phyloP scores from a whole-genome alignment of 2,888 invertebrate genomes.

The Cryptocheilus praepositus region DNA sequence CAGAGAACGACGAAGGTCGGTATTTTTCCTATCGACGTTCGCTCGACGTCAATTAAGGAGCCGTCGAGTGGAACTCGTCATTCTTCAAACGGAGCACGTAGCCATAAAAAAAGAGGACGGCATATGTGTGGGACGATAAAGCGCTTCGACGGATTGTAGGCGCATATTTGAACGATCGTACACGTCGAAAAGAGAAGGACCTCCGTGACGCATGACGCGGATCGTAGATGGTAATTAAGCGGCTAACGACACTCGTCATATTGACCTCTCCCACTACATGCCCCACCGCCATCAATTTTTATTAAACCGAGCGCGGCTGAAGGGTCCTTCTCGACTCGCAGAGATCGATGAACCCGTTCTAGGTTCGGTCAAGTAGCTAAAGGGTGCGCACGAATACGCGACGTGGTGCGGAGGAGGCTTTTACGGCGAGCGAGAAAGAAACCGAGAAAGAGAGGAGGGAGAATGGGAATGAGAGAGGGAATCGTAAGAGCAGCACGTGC shows the following conservation, averaged over 20 bases:
- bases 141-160: no score
- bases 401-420: conserved; percentile 5
- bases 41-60: no score
- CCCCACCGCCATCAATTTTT: conserved; percentile 44
- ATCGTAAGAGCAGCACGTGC: conserved; percentile 47
- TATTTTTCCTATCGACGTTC: no score
- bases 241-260: conserved; percentile 49
- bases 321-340: conserved; percentile 16
- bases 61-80: no score
- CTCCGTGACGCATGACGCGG: conserved; percentile 1
- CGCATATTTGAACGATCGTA: no score
- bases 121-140: not conserved
- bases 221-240: conserved; percentile 39
- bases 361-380: conserved; percentile 12
- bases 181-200: no score
- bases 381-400: conserved; percentile 3
- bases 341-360: conserved; percentile 52
- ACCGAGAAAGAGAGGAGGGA: conserved; percentile 1
- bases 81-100: not conserved
- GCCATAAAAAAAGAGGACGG: not conserved
- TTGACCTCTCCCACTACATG: conserved; percentile 33
- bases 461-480: conserved; percentile 13
- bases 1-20: no score
- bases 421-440: not conserved
- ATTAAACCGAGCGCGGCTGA: conserved; percentile 41